Conservation (phyloP, 2,888 invertebrate genomes). For the Trissoscelio sp. region DNA sequence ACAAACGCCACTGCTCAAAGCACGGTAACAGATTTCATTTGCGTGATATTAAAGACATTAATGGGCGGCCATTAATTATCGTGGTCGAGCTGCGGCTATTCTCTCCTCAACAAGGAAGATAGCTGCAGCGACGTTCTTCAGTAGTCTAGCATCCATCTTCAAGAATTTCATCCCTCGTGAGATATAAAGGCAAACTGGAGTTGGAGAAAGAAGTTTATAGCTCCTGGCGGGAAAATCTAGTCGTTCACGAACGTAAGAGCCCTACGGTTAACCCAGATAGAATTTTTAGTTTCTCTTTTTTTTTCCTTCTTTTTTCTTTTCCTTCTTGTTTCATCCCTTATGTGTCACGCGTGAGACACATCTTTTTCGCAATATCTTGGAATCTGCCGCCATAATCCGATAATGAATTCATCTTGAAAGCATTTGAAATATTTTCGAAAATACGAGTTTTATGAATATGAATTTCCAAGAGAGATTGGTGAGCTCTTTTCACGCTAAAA, state of each 20-base stretch:
- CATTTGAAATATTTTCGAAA: constrained; percentile 36
- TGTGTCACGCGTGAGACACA: constrained; percentile 58
- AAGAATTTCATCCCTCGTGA: constrained; percentile 78
- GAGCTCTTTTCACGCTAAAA: neutral
- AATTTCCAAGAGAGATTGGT: neutral
- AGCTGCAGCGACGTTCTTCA: constrained; percentile 61
- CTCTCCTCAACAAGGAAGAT: constrained; percentile 45
- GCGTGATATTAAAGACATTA: constrained; percentile 78
- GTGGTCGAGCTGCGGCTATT: constrained; percentile 59
- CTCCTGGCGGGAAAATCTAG: constrained; percentile 70
- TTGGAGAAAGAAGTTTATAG: constrained; percentile 70
- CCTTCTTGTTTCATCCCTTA: constrained; percentile 51
- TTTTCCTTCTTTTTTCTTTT: constrained; percentile 22
- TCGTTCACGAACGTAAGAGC: constrained; percentile 64
- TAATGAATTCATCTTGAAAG: constrained; percentile 55
- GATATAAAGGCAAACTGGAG: constrained; percentile 73
- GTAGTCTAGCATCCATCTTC: constrained; percentile 77
- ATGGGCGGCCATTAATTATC: constrained; percentile 78
- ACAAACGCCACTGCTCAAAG: constrained; percentile 61
- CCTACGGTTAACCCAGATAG: constrained; percentile 71
- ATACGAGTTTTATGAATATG: constrained; percentile 22
- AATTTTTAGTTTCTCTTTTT: constrained; percentile 60
- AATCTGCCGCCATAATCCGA: constrained; percentile 39
- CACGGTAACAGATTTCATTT: constrained; percentile 75
- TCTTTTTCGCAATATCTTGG: constrained; percentile 40